Conservation (phyloP, 2,113 vertebrate species). For the Notechis scutatus region DNA sequence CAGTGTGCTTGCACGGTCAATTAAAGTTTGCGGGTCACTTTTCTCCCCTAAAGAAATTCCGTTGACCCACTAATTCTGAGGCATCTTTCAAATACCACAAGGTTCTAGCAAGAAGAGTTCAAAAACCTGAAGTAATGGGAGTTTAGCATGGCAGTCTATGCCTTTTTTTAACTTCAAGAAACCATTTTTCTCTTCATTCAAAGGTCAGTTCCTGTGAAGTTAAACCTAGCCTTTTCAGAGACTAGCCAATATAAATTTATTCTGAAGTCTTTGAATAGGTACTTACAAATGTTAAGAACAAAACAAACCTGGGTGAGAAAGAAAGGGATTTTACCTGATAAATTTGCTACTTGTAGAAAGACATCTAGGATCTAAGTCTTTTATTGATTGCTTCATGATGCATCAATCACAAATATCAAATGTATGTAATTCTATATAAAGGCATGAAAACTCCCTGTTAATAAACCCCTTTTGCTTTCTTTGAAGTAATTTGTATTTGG, state of each 20-base stretch:
- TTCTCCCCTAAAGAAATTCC: neutral
- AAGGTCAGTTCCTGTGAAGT: neutral
- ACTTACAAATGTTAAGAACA: neutral
- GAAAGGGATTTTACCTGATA: neutral
- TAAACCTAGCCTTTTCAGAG: neutral
- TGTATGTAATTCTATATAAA: neutral
- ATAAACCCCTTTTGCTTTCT: neutral
- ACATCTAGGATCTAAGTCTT: neutral
- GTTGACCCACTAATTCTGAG: neutral
- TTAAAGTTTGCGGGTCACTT: accelerated
- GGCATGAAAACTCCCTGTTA: neutral
- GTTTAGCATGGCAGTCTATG: neutral
- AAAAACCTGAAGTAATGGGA: neutral
- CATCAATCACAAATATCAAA: neutral
- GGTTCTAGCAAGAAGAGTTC: neutral
- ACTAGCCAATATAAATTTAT: neutral
- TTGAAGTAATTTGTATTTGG: neutral
- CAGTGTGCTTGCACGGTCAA: neutral
- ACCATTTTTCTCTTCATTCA: neutral
- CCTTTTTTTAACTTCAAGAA: neutral
- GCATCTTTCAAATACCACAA: neutral
- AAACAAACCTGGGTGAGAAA: neutral
- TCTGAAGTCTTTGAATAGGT: neutral
- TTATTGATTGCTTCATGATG: neutral
- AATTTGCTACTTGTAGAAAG: neutral